Percentiles rank a stretch among this genome's conserved stretches.
These are phyloP conservation scores for Myotis brandtii DNA, from an alignment of 2,113 vertebrate genomes.

Conservation along the genomic window DNA sequence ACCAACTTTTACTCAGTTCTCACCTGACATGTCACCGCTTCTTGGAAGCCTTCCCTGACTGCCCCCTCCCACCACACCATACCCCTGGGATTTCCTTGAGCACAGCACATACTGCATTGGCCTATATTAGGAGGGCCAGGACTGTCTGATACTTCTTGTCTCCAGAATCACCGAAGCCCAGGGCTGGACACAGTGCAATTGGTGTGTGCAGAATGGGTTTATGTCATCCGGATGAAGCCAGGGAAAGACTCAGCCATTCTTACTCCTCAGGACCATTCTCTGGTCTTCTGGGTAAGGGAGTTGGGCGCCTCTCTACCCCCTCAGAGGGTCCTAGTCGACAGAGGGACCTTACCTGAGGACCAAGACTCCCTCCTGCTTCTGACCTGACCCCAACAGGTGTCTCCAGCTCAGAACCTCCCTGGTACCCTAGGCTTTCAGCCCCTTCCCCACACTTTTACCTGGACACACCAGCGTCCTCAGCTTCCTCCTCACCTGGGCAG, in stretches of 20 bases:
- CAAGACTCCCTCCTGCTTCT: neutral
- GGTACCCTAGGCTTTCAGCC: neutral
- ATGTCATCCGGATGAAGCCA: neutral
- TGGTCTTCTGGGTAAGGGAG: neutral
- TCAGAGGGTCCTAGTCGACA: neutral
- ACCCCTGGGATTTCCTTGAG: neutral
- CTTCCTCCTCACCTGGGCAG: neutral
- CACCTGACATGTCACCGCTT: neutral
- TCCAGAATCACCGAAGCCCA: neutral
- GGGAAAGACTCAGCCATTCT: neutral
- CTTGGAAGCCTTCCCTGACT: neutral
- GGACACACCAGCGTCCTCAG: neutral
- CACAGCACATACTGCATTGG: neutral
- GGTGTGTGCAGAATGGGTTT: neutral
- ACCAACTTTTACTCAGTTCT: neutral
- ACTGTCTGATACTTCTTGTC: neutral
- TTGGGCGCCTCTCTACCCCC: neutral
- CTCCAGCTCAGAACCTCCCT: neutral
- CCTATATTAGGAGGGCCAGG: no score
- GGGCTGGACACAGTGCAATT: neutral
- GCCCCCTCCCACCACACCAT: neutral
- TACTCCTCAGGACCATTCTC: neutral
- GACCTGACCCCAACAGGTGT: neutral
- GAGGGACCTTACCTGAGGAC: neutral
- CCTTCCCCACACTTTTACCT: constrained; percentile 43